A percentile compares a stretch with the other conserved stretches of the same genome.
Conservation (phyloP, 2,113 vertebrate species). For the Oxyruncus cristatus region DNA sequence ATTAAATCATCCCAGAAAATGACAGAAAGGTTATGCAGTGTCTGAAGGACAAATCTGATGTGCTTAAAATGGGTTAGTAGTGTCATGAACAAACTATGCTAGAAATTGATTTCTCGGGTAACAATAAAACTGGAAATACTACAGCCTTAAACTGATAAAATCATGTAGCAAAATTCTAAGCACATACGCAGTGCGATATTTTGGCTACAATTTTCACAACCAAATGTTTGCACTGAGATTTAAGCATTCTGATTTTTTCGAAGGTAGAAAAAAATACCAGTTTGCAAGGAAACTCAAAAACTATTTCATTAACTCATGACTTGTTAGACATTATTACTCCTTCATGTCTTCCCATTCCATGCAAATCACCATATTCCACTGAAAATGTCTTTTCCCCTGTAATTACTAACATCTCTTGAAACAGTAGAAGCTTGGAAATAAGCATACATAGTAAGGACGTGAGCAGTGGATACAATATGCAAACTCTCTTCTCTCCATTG, state of each 20-base stretch:
- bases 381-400: not conserved
- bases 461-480: not conserved
- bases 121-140: not conserved
- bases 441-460: rapidly evolving
- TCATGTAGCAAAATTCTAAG: not conserved
- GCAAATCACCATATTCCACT: not conserved
- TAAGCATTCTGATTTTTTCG: not conserved
- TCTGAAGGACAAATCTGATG: constrained; percentile 52
- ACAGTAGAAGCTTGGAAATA: not conserved
- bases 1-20: constrained; percentile 60
- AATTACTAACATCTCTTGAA: not conserved
- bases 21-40: constrained; percentile 45
- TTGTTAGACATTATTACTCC: not conserved
- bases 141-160: not conserved
- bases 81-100: not conserved
- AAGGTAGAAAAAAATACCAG: not conserved
- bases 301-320: not conserved
- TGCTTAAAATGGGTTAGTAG: constrained; percentile 15
- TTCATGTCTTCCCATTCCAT: not conserved
- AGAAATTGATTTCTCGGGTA: constrained; percentile 26
- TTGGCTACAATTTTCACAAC: not conserved
- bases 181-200: not conserved
- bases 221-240: not conserved
- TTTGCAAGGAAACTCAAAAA: not conserved
- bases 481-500: not conserved